Base-by-base conservation (phyloP, 2,113 vertebrate species). In the Calypte anna region DNA sequence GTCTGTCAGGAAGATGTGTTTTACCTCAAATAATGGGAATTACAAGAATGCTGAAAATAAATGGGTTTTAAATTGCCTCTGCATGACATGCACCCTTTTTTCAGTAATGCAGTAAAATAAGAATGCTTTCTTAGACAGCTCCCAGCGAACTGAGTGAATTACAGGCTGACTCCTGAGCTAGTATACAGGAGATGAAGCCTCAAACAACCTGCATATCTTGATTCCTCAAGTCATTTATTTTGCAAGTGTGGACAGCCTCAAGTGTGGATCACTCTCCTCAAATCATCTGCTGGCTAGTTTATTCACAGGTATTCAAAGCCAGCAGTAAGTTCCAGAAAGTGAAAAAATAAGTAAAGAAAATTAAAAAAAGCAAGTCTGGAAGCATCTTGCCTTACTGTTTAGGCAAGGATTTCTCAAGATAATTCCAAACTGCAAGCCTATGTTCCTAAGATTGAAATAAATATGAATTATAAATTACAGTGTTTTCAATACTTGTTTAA, bases 11-110 rank as follows among this genome's bases (percentile, higher is more conserved):
- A 85, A 96, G 57, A 86, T 9, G 40, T 86, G 61, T 24, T 94
- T 94, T 92, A 88, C 22, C 93, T 53, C 74, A 89, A 96, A 78
- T 76, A 93, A 88, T 7, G 17, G 40, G 94, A 90, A 93, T 93
- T 93, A 95, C 12, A 19, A 94, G 57, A 92, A 81, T 40, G 61
- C 33, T 53, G 64, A 93, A 94, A 92, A 93, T 54, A 93, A 91
- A 86, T 24, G 36, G 80, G 40, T 25, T 68, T 57, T 72, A 89
- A 89, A 73, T 67, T 72, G 86, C 46, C 86, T 86, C 48, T 92
- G 88, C 81, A 64, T 81, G 48, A 59, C 54, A 72, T 17, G 48
- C 15, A 33, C 7, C 15, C 48, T 70, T 53, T 90, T 70, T 64
- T 50, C 5, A 3, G 33, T 36, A 75, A 78, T 44, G 61, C 23